Evolutionary conservation across 2,888 invertebrate species (phyloP).

Genomic region (Notocelia uddmanniana): DNA sequence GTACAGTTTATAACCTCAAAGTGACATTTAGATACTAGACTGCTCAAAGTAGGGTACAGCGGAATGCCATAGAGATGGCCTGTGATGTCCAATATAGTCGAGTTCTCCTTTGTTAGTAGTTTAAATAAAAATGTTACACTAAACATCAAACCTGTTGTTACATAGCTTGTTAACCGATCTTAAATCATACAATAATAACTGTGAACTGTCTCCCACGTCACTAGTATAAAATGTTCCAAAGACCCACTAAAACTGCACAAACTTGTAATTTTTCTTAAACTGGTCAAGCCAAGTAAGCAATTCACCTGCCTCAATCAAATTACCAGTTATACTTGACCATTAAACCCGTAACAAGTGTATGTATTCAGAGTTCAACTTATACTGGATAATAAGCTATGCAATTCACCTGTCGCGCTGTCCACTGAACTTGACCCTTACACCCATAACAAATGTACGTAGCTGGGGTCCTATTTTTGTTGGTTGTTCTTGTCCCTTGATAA

Average conservation of each 20-base stretch:
- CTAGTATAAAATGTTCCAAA: not conserved
- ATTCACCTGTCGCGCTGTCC: not conserved
- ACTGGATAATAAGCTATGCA: not conserved
- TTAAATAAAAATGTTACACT: too few relatives aligned
- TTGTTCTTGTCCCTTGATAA: not conserved
- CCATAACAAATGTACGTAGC: not conserved
- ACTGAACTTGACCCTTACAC: not conserved
- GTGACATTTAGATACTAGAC: too few relatives aligned
- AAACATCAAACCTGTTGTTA: too few relatives aligned
- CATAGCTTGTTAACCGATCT: too few relatives aligned
- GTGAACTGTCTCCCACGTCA: too few relatives aligned
- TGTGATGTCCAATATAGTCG: too few relatives aligned
- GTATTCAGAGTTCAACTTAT: not conserved
- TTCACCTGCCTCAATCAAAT: not conserved
- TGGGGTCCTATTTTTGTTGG: not conserved
- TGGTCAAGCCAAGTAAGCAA: not conserved
- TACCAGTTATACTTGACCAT: not conserved
- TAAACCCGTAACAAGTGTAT: not conserved
- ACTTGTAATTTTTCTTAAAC: not conserved
- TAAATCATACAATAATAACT: too few relatives aligned
- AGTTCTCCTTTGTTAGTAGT: too few relatives aligned
- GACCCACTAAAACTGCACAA: not conserved
- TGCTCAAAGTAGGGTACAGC: too few relatives aligned
- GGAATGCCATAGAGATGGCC: too few relatives aligned
- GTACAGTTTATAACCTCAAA: too few relatives aligned